A percentile compares a stretch with the other conserved stretches of the same genome.
Conservation (phyloP, 2,888 invertebrate genomes). For the Chymomyza amoena region DNA sequence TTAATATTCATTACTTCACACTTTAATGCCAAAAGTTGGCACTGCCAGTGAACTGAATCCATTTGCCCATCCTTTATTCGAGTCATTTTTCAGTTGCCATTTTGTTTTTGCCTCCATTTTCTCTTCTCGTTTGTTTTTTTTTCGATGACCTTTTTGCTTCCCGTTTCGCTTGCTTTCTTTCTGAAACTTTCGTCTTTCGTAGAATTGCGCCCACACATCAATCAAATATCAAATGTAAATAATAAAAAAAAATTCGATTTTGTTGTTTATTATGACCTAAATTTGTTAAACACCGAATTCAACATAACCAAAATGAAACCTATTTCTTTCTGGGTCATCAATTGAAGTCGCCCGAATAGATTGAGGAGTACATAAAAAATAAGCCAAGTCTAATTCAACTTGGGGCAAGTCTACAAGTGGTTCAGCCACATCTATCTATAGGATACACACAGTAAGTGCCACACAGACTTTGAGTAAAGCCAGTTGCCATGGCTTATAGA, state of each 20-base stretch:
- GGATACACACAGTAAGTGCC: neutral
- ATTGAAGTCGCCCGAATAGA: neutral
- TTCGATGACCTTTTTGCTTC: neutral
- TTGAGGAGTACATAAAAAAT: neutral
- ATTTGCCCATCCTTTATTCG: neutral
- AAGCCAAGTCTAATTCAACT: neutral
- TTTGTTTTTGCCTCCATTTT: slow-evolving; percentile 9
- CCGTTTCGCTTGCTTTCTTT: neutral
- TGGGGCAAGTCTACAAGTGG: neutral
- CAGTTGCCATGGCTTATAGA: slow-evolving; percentile 66
- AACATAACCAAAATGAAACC: neutral
- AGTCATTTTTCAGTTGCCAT: neutral
- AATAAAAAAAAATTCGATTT: neutral
- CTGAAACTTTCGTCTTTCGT: neutral
- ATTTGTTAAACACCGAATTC: neutral
- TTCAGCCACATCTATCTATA: neutral
- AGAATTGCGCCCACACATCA: neutral
- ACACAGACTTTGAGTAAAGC: neutral
- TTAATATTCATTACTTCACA: slow-evolving; percentile 70
- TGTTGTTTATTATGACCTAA: neutral
- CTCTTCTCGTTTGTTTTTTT: neutral
- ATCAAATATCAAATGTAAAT: neutral
- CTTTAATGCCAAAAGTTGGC: slow-evolving; percentile 47
- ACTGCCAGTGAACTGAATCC: slow-evolving; percentile 30
- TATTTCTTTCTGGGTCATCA: neutral